A percentile compares a stretch with the other conserved stretches of the same genome.
phyloP scores from a whole-genome alignment of 2,797 vertebrate genomes.

The Micromesistius poutassou region DNA sequence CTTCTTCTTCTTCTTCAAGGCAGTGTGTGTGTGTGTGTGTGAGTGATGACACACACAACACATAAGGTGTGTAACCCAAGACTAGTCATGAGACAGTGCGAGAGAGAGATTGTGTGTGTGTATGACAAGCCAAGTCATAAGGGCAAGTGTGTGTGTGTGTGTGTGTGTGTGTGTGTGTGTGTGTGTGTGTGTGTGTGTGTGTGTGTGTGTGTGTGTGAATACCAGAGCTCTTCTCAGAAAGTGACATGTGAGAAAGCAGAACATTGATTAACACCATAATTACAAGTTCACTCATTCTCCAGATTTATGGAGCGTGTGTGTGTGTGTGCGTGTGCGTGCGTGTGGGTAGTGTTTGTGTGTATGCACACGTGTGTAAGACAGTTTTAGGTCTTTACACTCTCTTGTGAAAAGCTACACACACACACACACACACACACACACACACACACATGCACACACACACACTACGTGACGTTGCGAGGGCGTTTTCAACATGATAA shows the following conservation, averaged over 20 bases:
- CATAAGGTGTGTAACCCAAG: not conserved
- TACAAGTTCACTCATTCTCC: not conserved
- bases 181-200: slow-evolving; percentile 5
- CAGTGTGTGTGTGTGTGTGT: slow-evolving; percentile 11
- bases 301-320: not conserved
- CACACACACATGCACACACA: slow-evolving; percentile 6
- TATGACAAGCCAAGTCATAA: not conserved
- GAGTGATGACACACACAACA: not conserved
- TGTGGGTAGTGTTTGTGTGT: slow-evolving; percentile 4
- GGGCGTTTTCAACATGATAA: not conserved
- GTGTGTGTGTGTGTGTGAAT: slow-evolving; percentile 1
- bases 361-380: not conserved
- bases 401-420: not conserved
- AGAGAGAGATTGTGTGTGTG: not conserved
- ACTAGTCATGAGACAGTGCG: not conserved
- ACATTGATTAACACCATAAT: not conserved
- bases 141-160: not conserved
- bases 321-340: slow-evolving; percentile 17
- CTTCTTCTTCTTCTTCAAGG: not conserved
- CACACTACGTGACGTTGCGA: not conserved
- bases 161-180: slow-evolving; percentile 7
- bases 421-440: slow-evolving; percentile 6
- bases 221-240: not conserved
- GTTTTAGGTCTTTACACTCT: not conserved
- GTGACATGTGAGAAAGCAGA: not conserved